Conservation (phyloP, 2,888 invertebrate genomes). For the Argyresthia albistria region DNA sequence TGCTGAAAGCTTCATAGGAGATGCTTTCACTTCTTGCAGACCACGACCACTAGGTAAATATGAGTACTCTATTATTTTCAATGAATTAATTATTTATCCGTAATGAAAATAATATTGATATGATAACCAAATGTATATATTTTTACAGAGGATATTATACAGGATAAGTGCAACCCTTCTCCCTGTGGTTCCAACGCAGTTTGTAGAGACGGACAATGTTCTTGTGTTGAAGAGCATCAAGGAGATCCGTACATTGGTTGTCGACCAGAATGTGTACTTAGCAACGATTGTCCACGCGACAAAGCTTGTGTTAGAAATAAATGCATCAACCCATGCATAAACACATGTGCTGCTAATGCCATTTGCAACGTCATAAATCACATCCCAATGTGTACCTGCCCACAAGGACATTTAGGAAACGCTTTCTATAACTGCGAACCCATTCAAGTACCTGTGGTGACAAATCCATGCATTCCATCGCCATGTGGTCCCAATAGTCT, state of each 20-base stretch:
- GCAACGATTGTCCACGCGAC: slow-evolving; percentile 75
- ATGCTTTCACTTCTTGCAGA: slow-evolving; percentile 73
- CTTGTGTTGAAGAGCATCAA: slow-evolving; percentile 73
- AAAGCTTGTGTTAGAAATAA: slow-evolving; percentile 78
- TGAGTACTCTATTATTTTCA: slow-evolving; percentile 10
- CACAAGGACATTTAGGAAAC: slow-evolving; percentile 78
- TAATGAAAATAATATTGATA: neutral
- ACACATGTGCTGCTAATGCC: slow-evolving; percentile 79
- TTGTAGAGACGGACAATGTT: slow-evolving; percentile 72
- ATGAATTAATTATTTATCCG: neutral
- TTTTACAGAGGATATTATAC: slow-evolving; percentile 18
- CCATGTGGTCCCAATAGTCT: slow-evolving; percentile 86
- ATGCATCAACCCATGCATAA: slow-evolving; percentile 79
- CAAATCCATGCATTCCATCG: slow-evolving; percentile 78
- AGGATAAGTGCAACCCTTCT: slow-evolving; percentile 72
- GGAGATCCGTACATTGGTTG: slow-evolving; percentile 80
- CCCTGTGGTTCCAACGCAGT: slow-evolving; percentile 77
- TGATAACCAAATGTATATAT: neutral
- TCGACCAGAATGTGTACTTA: slow-evolving; percentile 79
- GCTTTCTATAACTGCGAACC: slow-evolving; percentile 76
- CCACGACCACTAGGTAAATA: slow-evolving; percentile 46
- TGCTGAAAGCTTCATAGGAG: slow-evolving; percentile 77
- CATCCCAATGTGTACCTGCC: slow-evolving; percentile 80
- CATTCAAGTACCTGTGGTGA: slow-evolving; percentile 49
- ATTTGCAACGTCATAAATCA: slow-evolving; percentile 81